Conservation (phyloP, 2,797 vertebrate species). For the Trachops cirrhosus region DNA sequence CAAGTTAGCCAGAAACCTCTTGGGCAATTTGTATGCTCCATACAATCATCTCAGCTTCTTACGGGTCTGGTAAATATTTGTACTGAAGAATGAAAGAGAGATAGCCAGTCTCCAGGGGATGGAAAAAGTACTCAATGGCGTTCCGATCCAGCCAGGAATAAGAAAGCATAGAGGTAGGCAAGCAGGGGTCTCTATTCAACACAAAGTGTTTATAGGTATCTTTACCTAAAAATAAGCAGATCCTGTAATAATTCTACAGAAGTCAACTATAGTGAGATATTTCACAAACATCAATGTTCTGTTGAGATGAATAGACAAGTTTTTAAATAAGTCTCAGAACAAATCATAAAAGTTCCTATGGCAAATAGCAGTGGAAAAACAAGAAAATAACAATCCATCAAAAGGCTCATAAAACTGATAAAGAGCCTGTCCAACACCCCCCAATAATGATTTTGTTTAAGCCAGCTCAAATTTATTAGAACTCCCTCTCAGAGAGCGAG, state of each 20-base stretch:
- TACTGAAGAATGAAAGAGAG: conserved; percentile 36
- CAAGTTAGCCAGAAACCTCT: conserved; percentile 25
- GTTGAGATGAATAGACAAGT: conserved; percentile 33
- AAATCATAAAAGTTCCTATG: conserved; percentile 25
- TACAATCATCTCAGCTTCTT: conserved; percentile 16
- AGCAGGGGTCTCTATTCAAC: background rate
- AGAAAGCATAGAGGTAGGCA: background rate
- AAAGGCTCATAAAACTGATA: conserved; percentile 55
- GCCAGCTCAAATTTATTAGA: conserved; percentile 16
- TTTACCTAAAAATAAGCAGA: conserved; percentile 55
- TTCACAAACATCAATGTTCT: conserved; percentile 27
- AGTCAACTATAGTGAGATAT: conserved; percentile 10
- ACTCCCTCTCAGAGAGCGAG: background rate
- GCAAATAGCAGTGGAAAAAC: conserved; percentile 39
- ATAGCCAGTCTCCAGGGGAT: background rate
- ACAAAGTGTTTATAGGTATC: conserved; percentile 38
- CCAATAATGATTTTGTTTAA: background rate
- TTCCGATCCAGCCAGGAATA: background rate
- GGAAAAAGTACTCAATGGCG: background rate
- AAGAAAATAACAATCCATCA: conserved; percentile 45
- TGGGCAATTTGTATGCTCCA: background rate
- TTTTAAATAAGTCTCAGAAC: conserved; percentile 68
- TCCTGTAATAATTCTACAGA: conserved; percentile 42
- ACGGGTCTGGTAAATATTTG: conserved; percentile 36
- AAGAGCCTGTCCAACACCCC: background rate